Evolutionary conservation across 1,140 invertebrate genomes (phyloP), one percentile per base, ranked within the genome.

Genomic region (Sycophaga agraensis): DNA sequence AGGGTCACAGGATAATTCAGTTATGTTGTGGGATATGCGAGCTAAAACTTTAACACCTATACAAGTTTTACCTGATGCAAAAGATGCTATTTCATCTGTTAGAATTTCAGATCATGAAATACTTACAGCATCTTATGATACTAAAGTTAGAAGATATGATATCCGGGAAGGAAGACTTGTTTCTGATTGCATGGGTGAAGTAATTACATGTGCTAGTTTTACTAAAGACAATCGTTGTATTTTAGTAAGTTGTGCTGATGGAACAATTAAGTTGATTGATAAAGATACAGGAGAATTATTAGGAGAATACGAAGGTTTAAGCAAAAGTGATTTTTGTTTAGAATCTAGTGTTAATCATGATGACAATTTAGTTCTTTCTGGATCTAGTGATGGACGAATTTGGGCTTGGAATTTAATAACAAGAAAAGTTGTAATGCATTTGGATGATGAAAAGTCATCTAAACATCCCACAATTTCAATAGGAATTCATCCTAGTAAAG

Each of bases 61-160:
- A 50, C 91, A 96, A 79, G 83, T 88, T 34, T 81, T 98, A 68
- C 88, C 89, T 75, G 94, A 98, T 73, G 94, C 95, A 0, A 96
- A 93, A 77, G 97, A 99, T 78, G 90, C 91, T 68, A 90, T 99
- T 40, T 96, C 93, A 9, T 89, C 88, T 8, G 77, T 99, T 22
- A 84, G 88, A 73, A 86, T 97, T 16, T 91, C 91, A 21, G 89
- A 94, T 79, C 86, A 96, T 82, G 92, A 97, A 85, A 94, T 99
- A 69, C 79, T 98, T 43, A 89, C 92, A 1, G 88, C 88, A 17
- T 98, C 94, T 8, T 86, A 95, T n/a, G 97, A 99, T 80, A 87
- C 90, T 46, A 89, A 88, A 72, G 84, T 95, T 8, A 81, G 96
- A 19, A 82, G 90, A 67, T 99, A 99, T 78, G 97, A 98, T 81